phyloP scores from a whole-genome alignment of 2,888 invertebrate genomes.

The Cybosia mesomella region DNA sequence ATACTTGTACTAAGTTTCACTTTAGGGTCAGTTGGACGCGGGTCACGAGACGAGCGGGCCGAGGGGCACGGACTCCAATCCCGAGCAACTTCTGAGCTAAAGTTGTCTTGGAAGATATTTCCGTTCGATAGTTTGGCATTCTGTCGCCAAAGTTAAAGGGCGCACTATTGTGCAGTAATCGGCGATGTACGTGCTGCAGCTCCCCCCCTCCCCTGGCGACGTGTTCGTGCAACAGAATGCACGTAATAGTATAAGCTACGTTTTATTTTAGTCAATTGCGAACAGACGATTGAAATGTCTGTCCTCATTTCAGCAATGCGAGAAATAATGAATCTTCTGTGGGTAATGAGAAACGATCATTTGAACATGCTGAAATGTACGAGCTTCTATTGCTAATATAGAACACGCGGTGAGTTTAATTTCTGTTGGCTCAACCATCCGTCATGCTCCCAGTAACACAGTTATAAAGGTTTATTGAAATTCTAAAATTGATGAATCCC shows the following conservation, averaged over 20 bases:
- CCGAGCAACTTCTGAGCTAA: neutral
- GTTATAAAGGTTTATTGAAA: too few relatives aligned
- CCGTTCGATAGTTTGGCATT: neutral
- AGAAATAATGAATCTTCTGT: too few relatives aligned
- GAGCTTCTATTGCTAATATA: too few relatives aligned
- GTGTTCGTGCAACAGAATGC: neutral
- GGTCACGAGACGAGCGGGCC: too few relatives aligned
- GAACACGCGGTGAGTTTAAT: too few relatives aligned
- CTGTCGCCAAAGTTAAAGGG: neutral
- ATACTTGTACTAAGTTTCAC: constrained; percentile 6
- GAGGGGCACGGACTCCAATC: neutral
- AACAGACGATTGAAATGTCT: neutral
- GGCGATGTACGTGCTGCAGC: neutral
- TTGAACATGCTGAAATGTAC: neutral
- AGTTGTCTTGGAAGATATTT: neutral
- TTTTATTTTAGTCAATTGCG: too few relatives aligned
- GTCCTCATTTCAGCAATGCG: neutral
- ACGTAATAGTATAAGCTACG: neutral
- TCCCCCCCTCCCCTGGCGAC: neutral
- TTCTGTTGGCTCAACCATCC: too few relatives aligned
- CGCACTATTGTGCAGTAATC: neutral
- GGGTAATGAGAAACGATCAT: neutral
- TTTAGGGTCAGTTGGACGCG: neutral
- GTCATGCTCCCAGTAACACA: too few relatives aligned
- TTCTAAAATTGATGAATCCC: too few relatives aligned